Evolutionary conservation across 2,797 vertebrate species (phyloP), one percentile per base, ranked within the genome.

Genomic region (Sebastes nivosus): DNA sequence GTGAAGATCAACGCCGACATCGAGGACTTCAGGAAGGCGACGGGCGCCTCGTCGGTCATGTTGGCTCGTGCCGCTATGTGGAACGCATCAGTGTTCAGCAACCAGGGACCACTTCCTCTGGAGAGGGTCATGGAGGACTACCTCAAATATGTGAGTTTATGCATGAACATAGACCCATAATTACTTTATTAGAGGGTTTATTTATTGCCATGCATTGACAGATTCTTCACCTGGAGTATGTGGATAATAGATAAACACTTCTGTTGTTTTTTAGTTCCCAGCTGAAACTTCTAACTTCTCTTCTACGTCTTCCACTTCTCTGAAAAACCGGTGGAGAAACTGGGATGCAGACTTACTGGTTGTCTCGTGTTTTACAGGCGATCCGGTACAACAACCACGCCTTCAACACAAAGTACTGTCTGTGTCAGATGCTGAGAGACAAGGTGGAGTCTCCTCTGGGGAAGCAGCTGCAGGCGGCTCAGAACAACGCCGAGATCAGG

Each of bases 351-450:
- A 18, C 18, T 50, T 50, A 63, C 30, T 30, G 18, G 4, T 36
- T 6, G 7, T 22, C 2, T 67, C 4, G 8, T 83, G 11, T 80
- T 68, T 77, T 6, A 0, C 92, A 99, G 98, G 98, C 98, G 3
- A 95, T 99, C 79, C 95, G 93, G 63, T 99, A 98, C n/a, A 96
- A 98, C 57, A 99, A 99, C 93, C 95, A 98, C 72, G 97, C 97
- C 70, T 98, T 97, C 91, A 99, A 99, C 94, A 98, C 97, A 4
- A 99, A 99, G 88, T 99, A 99, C 90, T 99, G 98, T 81, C 94
- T 99, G 89, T 99, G 98, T 84, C 98, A 99, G 92, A 99, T 99
- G 97, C 95, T 99, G 63, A 88, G 97, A 32, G 98, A 99, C 68
- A 96, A 96, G 83, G 59, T 99, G 92, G 98, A 99, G 91, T 98